phyloP scores from a whole-genome alignment of 2,113 vertebrate species.

The Herpetotheres cachinnans region DNA sequence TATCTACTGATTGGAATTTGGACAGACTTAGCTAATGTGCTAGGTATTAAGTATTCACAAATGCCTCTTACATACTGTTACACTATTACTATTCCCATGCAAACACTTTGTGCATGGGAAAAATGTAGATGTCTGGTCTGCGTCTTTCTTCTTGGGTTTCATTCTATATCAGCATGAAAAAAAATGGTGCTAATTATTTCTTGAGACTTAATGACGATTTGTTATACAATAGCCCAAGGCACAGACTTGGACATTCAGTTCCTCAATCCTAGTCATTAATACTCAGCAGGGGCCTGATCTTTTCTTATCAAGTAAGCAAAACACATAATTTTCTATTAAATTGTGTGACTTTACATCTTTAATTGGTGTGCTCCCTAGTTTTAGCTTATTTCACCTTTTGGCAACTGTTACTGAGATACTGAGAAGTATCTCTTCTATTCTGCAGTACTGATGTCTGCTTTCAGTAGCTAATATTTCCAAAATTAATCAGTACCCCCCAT shows the following conservation, averaged over 20 bases:
- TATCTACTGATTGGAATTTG: not conserved
- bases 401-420: not conserved
- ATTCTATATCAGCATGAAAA: not conserved
- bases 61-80: not conserved
- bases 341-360: not conserved
- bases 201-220: not conserved
- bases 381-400: conserved; percentile 19
- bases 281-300: not conserved
- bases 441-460: not conserved
- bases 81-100: not conserved
- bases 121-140: not conserved
- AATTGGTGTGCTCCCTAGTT: not conserved
- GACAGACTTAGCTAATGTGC: not conserved
- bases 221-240: not conserved
- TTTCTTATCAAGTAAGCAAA: not conserved
- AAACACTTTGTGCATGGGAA: not conserved
- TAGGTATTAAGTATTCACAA: not conserved
- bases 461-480: conserved; percentile 15
- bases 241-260: not conserved
- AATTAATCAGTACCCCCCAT: not conserved
- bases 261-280: not conserved
- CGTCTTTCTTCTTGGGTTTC: not conserved
- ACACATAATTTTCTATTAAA: not conserved
- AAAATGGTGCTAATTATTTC: not conserved
- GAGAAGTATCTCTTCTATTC: not conserved